Conservation (phyloP, 1,140 invertebrate species). For the Plutomurus gul region DNA sequence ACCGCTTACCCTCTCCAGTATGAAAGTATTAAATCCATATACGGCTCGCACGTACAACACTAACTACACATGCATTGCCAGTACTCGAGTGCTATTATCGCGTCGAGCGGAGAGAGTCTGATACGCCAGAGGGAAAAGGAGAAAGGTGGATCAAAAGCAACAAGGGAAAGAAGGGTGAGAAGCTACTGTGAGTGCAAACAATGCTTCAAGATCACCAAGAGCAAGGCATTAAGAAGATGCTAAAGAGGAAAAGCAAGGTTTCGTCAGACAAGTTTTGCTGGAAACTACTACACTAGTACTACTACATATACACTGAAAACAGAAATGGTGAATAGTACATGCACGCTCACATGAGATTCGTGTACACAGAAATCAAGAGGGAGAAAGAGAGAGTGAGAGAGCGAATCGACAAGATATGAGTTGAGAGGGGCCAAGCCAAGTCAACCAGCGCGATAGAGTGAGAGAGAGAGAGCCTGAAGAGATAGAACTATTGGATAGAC, state of each 20-base stretch:
- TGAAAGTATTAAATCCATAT: background rate
- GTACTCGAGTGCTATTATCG: background rate
- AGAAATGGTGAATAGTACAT: background rate
- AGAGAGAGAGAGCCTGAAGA: too few species aligned
- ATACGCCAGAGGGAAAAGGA: background rate
- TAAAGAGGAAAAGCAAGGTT: too few species aligned
- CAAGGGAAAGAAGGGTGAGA: conserved; percentile 19
- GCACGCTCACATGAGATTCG: too few species aligned
- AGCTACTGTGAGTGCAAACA: background rate
- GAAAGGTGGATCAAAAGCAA: conserved; percentile 20
- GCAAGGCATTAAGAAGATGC: background rate
- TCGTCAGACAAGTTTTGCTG: too few species aligned
- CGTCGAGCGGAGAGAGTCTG: background rate
- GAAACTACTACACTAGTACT: background rate
- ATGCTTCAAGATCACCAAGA: conserved; percentile 7
- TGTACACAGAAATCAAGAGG: too few species aligned
- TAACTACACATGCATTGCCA: background rate
- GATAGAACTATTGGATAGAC: too few species aligned
- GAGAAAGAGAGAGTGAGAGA: too few species aligned
- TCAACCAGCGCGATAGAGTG: too few species aligned
- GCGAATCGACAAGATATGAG: too few species aligned
- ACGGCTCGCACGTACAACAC: background rate
- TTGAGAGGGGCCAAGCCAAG: too few species aligned
- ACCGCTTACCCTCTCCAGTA: too few species aligned
- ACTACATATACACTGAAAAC: background rate